phyloP scores from a whole-genome alignment of 37 sponge, comb jelly and placozoan species.

The Geodia barretti region DNA sequence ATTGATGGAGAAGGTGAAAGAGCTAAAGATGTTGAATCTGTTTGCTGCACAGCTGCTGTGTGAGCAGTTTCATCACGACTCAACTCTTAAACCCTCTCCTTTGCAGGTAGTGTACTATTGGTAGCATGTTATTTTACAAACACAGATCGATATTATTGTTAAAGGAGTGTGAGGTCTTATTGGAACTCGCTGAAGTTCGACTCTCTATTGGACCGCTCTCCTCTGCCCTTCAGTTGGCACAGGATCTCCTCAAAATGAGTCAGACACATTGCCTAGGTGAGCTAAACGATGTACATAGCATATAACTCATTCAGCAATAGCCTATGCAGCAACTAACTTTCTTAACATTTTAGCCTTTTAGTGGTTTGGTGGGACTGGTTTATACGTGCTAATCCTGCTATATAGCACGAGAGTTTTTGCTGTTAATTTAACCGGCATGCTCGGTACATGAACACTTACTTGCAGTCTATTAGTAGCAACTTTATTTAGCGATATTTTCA shows the following conservation, averaged over 20 bases:
- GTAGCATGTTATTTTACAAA: too few species aligned
- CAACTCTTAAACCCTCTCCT: too few species aligned
- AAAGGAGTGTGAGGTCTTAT: background rate
- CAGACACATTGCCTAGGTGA: background rate
- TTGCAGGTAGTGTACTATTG: too few species aligned
- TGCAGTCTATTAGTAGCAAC: constrained; percentile 6
- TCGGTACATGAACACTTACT: too few species aligned
- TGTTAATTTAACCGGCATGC: too few species aligned
- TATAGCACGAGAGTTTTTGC: too few species aligned
- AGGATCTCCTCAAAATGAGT: background rate
- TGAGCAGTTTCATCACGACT: background rate
- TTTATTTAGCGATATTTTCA: background rate
- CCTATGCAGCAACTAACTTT: too few species aligned
- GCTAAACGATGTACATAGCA: constrained; percentile 5
- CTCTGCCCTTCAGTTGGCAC: background rate
- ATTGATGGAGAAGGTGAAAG: background rate
- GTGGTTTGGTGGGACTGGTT: too few species aligned
- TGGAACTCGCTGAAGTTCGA: constrained; percentile 1
- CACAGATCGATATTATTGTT: too few species aligned
- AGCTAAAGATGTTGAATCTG: background rate
- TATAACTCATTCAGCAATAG: background rate
- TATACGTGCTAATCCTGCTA: too few species aligned
- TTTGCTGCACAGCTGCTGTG: background rate
- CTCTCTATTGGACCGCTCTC: constrained; percentile 5
- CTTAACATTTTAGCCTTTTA: too few species aligned